A percentile compares a stretch with the other conserved stretches of the same genome.
phyloP scores from a whole-genome alignment of 2,113 vertebrate genomes.

The Gadus chalcogrammus region DNA sequence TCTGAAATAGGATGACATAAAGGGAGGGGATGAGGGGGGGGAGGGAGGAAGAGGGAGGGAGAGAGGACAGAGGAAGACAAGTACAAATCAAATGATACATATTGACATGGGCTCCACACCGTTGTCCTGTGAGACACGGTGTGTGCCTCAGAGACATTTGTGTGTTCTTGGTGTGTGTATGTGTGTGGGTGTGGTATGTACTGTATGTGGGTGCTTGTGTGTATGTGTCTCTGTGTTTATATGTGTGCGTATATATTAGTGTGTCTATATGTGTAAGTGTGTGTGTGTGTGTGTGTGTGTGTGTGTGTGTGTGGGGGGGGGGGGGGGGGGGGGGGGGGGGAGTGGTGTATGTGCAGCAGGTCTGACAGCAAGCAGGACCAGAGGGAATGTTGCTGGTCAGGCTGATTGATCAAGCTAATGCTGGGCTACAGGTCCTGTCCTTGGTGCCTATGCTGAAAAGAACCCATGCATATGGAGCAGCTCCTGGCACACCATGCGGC shows the following conservation, averaged over 20 bases:
- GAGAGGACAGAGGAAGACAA: not conserved
- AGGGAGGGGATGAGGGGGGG: not conserved
- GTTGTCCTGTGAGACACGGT: not conserved
- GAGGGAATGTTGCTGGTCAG: conserved; percentile 54
- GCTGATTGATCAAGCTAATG: conserved; percentile 66
- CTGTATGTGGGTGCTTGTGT: no score
- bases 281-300: conserved; percentile 10
- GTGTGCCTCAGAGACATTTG: not conserved
- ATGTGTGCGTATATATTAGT: conserved; percentile 24
- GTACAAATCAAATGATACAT: conserved; percentile 13
- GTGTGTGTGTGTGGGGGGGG: conserved; percentile 9
- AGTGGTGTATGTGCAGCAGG: conserved; percentile 37
- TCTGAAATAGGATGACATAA: conserved; percentile 21
- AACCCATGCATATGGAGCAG: conserved; percentile 62
- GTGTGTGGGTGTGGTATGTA: no score
- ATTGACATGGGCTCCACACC: not conserved
- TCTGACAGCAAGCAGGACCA: conserved; percentile 62
- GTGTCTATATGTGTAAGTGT: not conserved
- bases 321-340: no score
- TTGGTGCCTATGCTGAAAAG: conserved; percentile 63
- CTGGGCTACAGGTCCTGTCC: conserved; percentile 61
- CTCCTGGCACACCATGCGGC: conserved; percentile 54
- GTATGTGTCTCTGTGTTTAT: not conserved
- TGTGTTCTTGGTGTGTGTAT: not conserved
- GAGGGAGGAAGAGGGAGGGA: conserved; percentile 3